A percentile compares a stretch with the other conserved stretches of the same genome.
Evolutionary conservation across 2,888 invertebrate species (phyloP).

Genomic region (Palloptera scutellata): DNA sequence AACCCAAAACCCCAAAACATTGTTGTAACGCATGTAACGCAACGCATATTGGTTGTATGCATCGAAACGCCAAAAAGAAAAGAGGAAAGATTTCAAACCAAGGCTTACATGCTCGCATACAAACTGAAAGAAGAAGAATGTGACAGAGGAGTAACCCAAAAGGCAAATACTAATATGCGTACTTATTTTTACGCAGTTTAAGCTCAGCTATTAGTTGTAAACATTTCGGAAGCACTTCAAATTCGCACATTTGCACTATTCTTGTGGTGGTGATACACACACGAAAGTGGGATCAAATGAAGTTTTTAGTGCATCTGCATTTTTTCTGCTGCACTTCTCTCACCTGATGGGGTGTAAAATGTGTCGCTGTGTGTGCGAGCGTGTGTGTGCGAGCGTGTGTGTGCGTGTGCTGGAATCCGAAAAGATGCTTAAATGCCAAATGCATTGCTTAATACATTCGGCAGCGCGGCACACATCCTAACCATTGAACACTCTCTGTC

Average conservation of each 20-base stretch:
- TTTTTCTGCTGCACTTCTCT: slow-evolving; percentile 10
- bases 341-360: slow-evolving; percentile 13
- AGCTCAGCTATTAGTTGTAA: too few species aligned
- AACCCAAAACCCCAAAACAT: too few species aligned
- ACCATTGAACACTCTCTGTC: background rate
- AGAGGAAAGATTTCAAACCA: too few species aligned
- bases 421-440: slow-evolving; percentile 22
- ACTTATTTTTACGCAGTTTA: too few species aligned
- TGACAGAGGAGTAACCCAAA: background rate
- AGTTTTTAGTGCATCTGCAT: background rate
- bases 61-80: background rate
- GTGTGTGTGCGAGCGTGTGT: background rate
- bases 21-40: too few species aligned
- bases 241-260: background rate
- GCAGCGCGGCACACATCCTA: too few species aligned
- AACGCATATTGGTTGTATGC: background rate
- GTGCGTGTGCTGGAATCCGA: background rate
- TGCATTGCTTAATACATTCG: slow-evolving; percentile 7
- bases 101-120: too few species aligned
- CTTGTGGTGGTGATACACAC: too few species aligned
- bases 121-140: background rate
- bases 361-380: too few species aligned
- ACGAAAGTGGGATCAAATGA: too few species aligned
- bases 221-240: background rate
- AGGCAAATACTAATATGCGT: too few species aligned